These are phyloP conservation scores for Phoenoteleia sp. DNA, from an alignment of 2,888 invertebrate species.

Conservation along the genomic window DNA sequence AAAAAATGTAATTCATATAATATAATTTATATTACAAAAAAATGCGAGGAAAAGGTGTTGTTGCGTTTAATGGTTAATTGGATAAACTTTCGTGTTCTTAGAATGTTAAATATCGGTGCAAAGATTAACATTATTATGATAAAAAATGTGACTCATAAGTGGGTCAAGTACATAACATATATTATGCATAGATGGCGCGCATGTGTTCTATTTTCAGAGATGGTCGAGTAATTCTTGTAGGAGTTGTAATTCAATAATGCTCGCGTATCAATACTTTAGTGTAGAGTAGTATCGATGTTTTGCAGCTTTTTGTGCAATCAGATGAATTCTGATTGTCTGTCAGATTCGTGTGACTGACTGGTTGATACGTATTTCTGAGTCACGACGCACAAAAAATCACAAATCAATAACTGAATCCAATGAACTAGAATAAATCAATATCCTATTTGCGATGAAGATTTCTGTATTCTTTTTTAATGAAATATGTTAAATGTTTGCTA, in stretches of 20 bases:
- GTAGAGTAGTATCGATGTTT: neutral
- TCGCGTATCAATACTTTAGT: neutral
- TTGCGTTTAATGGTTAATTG: too few species aligned
- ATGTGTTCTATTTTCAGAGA: constrained; percentile 12
- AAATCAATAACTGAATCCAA: constrained; percentile 7
- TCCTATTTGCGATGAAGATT: neutral
- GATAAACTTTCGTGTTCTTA: too few species aligned
- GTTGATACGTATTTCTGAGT: neutral
- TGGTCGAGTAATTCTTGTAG: neutral
- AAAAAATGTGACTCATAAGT: constrained; percentile 11
- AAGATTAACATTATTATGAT: constrained; percentile 16
- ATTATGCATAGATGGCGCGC: constrained; percentile 7
- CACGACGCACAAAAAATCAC: constrained; percentile 1
- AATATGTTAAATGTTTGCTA: too few species aligned
- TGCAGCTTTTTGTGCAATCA: neutral
- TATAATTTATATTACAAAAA: too few species aligned
- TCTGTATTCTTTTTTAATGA: too few species aligned
- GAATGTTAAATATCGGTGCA: too few species aligned
- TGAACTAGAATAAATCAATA: neutral
- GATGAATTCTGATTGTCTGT: neutral
- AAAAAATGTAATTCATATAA: too few species aligned
- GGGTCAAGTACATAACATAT: constrained; percentile 19
- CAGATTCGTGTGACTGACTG: neutral
- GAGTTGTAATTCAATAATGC: constrained; percentile 12
- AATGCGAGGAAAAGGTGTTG: too few species aligned